Percentiles rank a stretch among this genome's conserved stretches.
Evolutionary conservation across 2,888 invertebrate genomes (phyloP).

Genomic region (Hololepta plana): DNA sequence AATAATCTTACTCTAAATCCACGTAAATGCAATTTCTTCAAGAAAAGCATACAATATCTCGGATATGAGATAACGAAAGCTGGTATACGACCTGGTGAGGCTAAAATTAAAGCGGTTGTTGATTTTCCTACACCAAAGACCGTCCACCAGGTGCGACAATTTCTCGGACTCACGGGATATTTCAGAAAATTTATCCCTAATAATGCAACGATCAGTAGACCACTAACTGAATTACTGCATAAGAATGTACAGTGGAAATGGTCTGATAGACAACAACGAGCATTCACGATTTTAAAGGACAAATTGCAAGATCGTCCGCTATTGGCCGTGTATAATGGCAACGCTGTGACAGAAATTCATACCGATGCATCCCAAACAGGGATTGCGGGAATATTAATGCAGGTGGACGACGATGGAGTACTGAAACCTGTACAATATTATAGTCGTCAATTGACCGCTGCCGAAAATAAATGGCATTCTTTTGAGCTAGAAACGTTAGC

Average conservation of each 20-base stretch:
- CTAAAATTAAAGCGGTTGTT: conserved; percentile 12
- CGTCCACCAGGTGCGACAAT: conserved; percentile 14
- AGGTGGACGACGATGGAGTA: background rate
- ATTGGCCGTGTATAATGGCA: conserved; percentile 3
- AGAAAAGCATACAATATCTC: background rate
- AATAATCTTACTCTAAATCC: conserved; percentile 3
- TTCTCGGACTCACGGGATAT: conserved; percentile 15
- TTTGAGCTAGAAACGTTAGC: conserved; percentile 23
- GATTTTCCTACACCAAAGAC: conserved; percentile 13
- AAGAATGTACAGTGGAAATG: background rate
- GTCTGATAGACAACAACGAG: background rate
- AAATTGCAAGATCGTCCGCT: conserved; percentile 1
- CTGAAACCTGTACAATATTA: conserved; percentile 3
- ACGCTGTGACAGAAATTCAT: conserved; percentile 4
- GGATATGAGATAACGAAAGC: conserved; percentile 1
- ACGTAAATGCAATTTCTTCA: conserved; percentile 6
- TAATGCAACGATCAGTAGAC: conserved; percentile 1
- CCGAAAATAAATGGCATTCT: conserved; percentile 19
- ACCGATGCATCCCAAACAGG: background rate
- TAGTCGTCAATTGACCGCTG: conserved; percentile 14
- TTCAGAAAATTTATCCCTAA: conserved; percentile 14
- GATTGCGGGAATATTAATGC: conserved; percentile 1
- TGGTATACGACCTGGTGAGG: conserved; percentile 10
- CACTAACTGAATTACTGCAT: background rate
- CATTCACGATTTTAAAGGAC: conserved; percentile 1